A percentile compares a stretch with the other conserved stretches of the same genome.
phyloP scores from a whole-genome alignment of 2,888 invertebrate species.

The Metallyticus violacea region DNA sequence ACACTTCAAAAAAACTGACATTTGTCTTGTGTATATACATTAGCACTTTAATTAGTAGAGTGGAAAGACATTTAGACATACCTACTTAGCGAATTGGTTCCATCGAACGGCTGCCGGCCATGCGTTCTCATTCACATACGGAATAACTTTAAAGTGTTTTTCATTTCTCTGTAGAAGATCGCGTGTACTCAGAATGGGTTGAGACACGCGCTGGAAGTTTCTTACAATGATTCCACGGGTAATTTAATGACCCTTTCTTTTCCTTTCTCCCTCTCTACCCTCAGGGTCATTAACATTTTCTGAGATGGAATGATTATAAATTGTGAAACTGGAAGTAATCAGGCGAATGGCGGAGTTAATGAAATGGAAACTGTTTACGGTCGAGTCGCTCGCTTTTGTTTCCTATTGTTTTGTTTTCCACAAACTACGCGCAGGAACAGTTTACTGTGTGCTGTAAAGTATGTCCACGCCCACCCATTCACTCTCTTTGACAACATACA shows the following conservation, averaged over 20 bases:
- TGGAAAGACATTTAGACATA: background rate
- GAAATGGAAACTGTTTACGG: background rate
- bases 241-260: background rate
- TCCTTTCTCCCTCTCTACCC: background rate
- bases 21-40: background rate
- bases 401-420: background rate
- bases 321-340: background rate
- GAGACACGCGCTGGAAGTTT: background rate
- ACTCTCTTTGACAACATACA: background rate
- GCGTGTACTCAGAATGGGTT: background rate
- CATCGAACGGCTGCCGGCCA: background rate
- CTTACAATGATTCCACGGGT: background rate
- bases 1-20: background rate
- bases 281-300: background rate
- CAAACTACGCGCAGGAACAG: background rate
- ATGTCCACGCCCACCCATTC: background rate
- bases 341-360: background rate
- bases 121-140: background rate
- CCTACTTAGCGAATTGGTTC: background rate
- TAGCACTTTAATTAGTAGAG: background rate
- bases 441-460: background rate
- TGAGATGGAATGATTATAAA: background rate
- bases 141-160: background rate
- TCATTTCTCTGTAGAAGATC: background rate
- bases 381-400: background rate